A percentile compares a stretch with the other conserved stretches of the same genome.
Conservation (phyloP, 2,888 invertebrate species). For the Troides oblongomaculatus region DNA sequence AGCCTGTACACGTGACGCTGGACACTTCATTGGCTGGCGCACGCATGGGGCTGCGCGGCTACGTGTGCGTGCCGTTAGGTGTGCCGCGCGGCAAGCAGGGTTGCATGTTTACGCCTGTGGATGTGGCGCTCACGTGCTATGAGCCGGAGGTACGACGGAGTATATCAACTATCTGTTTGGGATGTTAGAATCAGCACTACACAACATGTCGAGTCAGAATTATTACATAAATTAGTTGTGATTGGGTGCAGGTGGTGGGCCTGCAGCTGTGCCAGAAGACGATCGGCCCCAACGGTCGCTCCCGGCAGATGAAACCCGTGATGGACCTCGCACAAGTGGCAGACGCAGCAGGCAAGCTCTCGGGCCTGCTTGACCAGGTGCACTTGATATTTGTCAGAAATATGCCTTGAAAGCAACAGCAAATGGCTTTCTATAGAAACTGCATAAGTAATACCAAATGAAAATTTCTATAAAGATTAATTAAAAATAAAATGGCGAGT, state of each 20-base stretch:
- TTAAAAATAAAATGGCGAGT: too few relatives aligned
- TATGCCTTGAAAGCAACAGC: too few relatives aligned
- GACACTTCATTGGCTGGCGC: constrained; percentile 94
- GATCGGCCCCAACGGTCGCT: constrained; percentile 77
- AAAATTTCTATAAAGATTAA: too few relatives aligned
- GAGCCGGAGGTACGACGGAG: constrained; percentile 86
- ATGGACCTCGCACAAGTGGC: constrained; percentile 86
- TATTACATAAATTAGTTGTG: neutral
- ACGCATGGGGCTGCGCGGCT: constrained; percentile 96
- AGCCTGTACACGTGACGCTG: constrained; percentile 96
- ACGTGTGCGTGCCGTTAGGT: constrained; percentile 94
- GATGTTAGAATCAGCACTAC: neutral
- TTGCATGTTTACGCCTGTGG: constrained; percentile 97
- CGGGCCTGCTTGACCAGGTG: constrained; percentile 85
- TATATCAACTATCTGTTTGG: too few relatives aligned
- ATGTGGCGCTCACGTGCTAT: constrained; percentile 92
- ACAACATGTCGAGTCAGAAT: neutral
- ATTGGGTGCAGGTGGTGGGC: constrained; percentile 79
- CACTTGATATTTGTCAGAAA: neutral
- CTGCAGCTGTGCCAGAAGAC: constrained; percentile 92
- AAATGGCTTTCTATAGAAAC: too few relatives aligned
- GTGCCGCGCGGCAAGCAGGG: constrained; percentile 96
- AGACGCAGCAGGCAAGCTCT: constrained; percentile 89
- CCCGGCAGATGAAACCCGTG: constrained; percentile 84
- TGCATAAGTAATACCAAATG: too few relatives aligned